Base-by-base conservation (phyloP, 2,797 vertebrate genomes). In the Tokudaia tokunoshimensis region DNA sequence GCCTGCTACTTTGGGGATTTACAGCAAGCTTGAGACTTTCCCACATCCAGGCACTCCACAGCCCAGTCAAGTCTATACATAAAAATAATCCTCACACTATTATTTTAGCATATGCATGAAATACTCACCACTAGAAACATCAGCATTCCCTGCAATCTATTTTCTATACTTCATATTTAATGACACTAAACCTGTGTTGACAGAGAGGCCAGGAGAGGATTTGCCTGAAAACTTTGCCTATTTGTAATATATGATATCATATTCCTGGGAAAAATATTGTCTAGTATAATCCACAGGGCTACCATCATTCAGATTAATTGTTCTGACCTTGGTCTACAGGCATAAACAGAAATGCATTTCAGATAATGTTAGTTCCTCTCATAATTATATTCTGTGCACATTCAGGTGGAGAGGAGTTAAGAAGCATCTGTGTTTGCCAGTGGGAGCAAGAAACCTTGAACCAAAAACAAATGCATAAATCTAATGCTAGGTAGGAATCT, bases 291-390 rank as follows among this genome's bases (percentile, higher is more conserved):
- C 94, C 17, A 3, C 12, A 1, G 89, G 94, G 50, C 72, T 94
- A 88, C 92, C 90, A 94, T 97, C 91, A 97, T 98, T 97, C 98
- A 97, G 97, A 98, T 91, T 97, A 98, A 98, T 98, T 98, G 96
- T 94, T 98, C 94, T 97, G 97, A 98, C 97, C 98, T 98, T 98
- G 96, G 92, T 97, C 94, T 96, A 94, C 15, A 89, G 97, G 94
- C 97, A 97, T 98, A 98, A 98, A 97, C 97, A 96, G 96, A 98
- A 98, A 96, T 95, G 70, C 96, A 95, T 97, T 98, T 98, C 95
- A 98, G 97, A 98, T 98, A 98, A 98, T 95, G 97, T 89, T 96
- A 94, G 81, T 59, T 96, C 78, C 94, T 19, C 3, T 94, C 90
- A 65, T 96, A 97, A 92, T 97, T 97, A 96, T 95, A 90, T 97